Percentiles rank a stretch among this genome's conserved stretches.
Evolutionary conservation across 2,113 vertebrate species (phyloP).

Genomic region (Paratilapia polleni): DNA sequence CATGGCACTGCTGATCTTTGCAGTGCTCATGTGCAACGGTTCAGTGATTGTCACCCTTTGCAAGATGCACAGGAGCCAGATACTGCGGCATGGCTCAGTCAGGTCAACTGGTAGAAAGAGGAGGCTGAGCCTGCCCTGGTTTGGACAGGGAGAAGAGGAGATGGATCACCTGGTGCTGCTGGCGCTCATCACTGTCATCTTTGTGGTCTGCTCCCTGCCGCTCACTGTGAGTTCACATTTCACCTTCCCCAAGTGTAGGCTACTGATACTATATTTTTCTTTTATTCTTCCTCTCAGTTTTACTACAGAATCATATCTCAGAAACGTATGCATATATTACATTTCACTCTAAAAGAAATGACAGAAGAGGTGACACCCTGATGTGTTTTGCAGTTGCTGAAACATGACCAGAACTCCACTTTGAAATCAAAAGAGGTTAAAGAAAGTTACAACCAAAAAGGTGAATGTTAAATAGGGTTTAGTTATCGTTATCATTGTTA

Average conservation of each 20-base stretch:
- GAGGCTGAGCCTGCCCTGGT: constrained; percentile 77
- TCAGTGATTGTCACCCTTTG: constrained; percentile 88
- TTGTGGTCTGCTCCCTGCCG: constrained; percentile 88
- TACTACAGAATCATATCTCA: no score
- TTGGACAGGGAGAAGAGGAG: constrained; percentile 84
- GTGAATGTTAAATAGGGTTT: neutral
- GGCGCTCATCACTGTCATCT: constrained; percentile 87
- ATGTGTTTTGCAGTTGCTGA: constrained; percentile 21
- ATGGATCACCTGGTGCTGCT: constrained; percentile 87
- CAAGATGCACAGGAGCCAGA: constrained; percentile 87
- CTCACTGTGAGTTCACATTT: constrained; percentile 85
- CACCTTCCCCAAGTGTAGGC: neutral
- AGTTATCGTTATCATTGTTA: neutral
- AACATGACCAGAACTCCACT: neutral
- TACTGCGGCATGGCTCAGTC: constrained; percentile 76
- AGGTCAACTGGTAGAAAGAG: constrained; percentile 67
- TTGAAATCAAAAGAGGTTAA: neutral
- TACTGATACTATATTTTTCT: neutral
- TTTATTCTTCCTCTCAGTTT: no score
- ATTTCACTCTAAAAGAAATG: neutral
- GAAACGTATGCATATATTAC: neutral
- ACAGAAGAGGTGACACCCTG: neutral
- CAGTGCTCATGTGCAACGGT: constrained; percentile 86
- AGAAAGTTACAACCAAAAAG: neutral
- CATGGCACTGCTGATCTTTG: constrained; percentile 83